Base-by-base conservation (phyloP, 2,797 vertebrate species). In the Enteromius thamalakanensis region DNA sequence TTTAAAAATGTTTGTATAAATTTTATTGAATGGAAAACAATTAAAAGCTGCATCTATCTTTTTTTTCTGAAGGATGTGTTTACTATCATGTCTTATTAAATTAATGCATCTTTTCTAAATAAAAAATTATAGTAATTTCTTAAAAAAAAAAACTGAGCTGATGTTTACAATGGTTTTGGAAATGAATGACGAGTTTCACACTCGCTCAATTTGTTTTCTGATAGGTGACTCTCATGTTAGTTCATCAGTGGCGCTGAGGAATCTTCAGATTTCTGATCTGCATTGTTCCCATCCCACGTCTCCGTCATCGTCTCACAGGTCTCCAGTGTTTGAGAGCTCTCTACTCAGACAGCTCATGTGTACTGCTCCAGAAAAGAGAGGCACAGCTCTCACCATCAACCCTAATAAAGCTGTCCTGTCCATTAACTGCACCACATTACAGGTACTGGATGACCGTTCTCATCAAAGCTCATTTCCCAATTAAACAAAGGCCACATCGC, bases 401-500 rank as follows among this genome's bases (percentile, higher is more conserved):
- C 96, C 95, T 19, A 95, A 95, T 91, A 96, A 95, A 92, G 95
- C 93, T 1, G 34, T 96, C 83, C 93, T 99, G 51, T 96, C 94
- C 0, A 92, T 98, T 76, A 91, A 96, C n/a, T 81, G 86, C 84
- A 91, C 87, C 90, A 97, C 95, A 67, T 93, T 91, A 85, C 92
- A 98, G 97, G 97, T 99, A 94, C 37, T 37, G 19, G 42, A 67
- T 0, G 3, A 23, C 14, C 12, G 21, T 19, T 62, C 21, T 23
- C 6, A 0, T 47, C 26, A 47, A 80, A 6, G 32, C 5, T 12
- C 3, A 1, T n/a, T 29, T 19, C 76, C 32, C 17, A 21, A 21
- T 82, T 34, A 34, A 58, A 23, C 3, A 55, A 49, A 51, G 9
- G 47, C 19, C 49, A 7, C 1, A 17, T 32, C 3, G 4, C 49